phyloP scores from a whole-genome alignment of 2,888 invertebrate species.

The Cataglyphis livida region DNA sequence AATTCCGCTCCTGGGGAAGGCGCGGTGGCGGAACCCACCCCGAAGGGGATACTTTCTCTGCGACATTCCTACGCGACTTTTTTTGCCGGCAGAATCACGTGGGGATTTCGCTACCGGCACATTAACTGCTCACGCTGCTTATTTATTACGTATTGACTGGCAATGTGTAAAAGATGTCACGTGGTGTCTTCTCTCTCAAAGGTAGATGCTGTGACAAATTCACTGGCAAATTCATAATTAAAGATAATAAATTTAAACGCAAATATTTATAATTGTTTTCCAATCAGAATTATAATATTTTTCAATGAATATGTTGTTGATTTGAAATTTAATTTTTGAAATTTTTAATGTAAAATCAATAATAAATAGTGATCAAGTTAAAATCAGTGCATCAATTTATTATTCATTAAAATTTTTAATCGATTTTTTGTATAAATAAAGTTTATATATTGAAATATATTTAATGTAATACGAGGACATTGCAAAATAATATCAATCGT shows the following conservation, averaged over 20 bases:
- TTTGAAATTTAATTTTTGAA: neutral
- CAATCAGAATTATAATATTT: neutral
- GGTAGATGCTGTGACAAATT: neutral
- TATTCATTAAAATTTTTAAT: slow-evolving; percentile 20
- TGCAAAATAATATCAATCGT: neutral
- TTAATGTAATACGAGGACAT: neutral
- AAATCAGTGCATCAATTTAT: neutral
- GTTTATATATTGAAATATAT: neutral
- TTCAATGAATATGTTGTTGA: neutral
- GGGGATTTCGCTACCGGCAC: neutral
- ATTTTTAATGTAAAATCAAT: neutral
- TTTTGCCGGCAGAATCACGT: neutral
- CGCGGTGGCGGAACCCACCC: neutral
- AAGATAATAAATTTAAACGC: neutral
- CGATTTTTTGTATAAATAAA: neutral
- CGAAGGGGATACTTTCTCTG: neutral
- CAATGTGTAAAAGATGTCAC: neutral
- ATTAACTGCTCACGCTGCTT: neutral
- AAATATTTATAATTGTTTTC: neutral
- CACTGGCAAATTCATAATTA: neutral
- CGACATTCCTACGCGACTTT: slow-evolving; percentile 20
- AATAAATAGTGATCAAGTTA: neutral
- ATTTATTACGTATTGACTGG: neutral
- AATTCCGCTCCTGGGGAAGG: slow-evolving; percentile 51
- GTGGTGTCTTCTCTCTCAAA: neutral